These are phyloP conservation scores for Heliocidaris erythrogramma DNA, from an alignment of 35 echinoderm and acorn worm species.

Conservation along the genomic window DNA sequence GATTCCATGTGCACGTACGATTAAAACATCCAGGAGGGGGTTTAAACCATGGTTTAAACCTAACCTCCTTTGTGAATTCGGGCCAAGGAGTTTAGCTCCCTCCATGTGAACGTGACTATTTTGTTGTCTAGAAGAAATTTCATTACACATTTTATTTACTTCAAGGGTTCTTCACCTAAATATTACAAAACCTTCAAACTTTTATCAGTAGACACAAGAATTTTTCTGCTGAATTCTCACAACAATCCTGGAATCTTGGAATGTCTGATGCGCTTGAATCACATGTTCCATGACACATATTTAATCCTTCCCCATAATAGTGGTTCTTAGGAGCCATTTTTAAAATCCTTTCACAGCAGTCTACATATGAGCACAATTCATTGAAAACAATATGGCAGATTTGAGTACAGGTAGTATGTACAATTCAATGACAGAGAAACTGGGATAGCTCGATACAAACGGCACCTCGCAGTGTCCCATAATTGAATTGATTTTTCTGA, in stretches of 20 bases:
- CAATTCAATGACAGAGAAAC: background rate
- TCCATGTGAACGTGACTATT: too few species aligned
- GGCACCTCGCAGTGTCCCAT: background rate
- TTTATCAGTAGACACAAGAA: background rate
- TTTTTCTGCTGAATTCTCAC: background rate
- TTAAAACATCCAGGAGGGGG: too few species aligned
- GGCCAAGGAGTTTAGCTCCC: too few species aligned
- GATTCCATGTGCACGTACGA: too few species aligned
- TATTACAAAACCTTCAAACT: background rate
- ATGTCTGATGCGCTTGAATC: background rate
- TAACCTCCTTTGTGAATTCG: too few species aligned
- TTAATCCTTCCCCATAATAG: too few species aligned
- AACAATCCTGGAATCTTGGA: background rate
- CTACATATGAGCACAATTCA: background rate
- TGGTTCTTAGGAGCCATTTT: too few species aligned
- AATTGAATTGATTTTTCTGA: constrained; percentile 6
- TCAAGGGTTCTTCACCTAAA: background rate
- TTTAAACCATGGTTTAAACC: too few species aligned
- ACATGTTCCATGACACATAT: too few species aligned
- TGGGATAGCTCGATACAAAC: background rate
- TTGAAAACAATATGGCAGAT: background rate
- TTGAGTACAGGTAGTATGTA: background rate
- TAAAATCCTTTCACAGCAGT: too few species aligned
- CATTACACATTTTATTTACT: background rate
- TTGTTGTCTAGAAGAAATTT: too few species aligned